A percentile compares a stretch with the other conserved stretches of the same genome.
Evolutionary conservation across 2,888 invertebrate genomes (phyloP).

Genomic region (Polietes domitor): DNA sequence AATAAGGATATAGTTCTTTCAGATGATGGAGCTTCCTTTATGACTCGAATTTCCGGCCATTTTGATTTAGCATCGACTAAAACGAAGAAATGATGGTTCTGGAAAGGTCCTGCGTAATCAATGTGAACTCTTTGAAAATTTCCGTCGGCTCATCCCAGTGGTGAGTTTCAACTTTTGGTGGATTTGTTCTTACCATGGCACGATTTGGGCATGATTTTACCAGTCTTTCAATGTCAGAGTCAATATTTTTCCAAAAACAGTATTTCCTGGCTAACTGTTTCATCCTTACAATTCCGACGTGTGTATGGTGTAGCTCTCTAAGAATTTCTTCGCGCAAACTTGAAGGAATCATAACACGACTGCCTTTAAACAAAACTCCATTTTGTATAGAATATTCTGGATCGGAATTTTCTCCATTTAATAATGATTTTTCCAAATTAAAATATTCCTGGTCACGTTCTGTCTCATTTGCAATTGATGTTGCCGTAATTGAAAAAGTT

Average conservation of each 20-base stretch:
- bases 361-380: not conserved
- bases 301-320: slow-evolving; percentile 48
- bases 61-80: slow-evolving; percentile 39
- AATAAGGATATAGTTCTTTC: slow-evolving; percentile 48
- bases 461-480: slow-evolving; percentile 17
- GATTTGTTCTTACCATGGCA: too few species aligned
- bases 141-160: too few species aligned
- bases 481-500: slow-evolving; percentile 44
- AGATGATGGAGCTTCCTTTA: slow-evolving; percentile 46
- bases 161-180: slow-evolving; percentile 42
- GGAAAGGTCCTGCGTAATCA: not conserved
- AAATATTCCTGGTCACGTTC: slow-evolving; percentile 27
- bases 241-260: too few species aligned
- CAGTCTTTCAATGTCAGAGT: too few species aligned
- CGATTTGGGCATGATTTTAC: too few species aligned
- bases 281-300: too few species aligned
- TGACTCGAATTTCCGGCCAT: slow-evolving; percentile 15
- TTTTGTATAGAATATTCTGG: too few species aligned
- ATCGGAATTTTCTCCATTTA: not conserved
- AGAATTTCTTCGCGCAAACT: too few species aligned
- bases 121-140: slow-evolving; percentile 40
- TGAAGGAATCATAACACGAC: too few species aligned
- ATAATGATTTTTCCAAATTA: slow-evolving; percentile 27
- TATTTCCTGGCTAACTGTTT: too few species aligned
- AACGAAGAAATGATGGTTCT: slow-evolving; percentile 41